Evolutionary conservation across 2,113 vertebrate species (phyloP).

Genomic region (Gadus chalcogrammus): DNA sequence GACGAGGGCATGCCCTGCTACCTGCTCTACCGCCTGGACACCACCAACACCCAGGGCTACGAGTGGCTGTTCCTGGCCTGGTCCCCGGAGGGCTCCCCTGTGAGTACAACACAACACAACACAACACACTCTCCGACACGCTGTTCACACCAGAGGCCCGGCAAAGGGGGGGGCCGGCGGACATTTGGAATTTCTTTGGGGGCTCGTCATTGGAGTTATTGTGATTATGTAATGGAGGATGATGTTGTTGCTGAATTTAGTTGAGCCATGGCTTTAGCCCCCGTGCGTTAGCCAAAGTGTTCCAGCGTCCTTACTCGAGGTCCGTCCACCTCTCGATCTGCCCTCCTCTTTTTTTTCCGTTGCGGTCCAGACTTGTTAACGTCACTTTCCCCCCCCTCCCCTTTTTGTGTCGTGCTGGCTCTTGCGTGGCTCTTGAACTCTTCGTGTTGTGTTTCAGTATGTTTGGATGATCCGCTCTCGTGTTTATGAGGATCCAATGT

Average conservation of each 20-base stretch:
- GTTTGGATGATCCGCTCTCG: too few species aligned
- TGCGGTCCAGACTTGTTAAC: too few species aligned
- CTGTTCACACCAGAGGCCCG: background rate
- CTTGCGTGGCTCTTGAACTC: too few species aligned
- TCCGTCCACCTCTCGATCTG: too few species aligned
- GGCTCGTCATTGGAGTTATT: background rate
- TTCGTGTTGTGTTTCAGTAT: too few species aligned
- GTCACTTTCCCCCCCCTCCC: too few species aligned
- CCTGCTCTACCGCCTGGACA: slow-evolving; percentile 85
- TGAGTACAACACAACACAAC: slow-evolving; percentile 58
- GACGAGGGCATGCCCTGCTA: slow-evolving; percentile 85
- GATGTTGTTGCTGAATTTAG: background rate
- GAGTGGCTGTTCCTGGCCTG: slow-evolving; percentile 89
- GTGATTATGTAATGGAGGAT: background rate
- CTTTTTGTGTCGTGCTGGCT: too few species aligned
- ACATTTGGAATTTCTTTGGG: background rate
- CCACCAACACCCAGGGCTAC: slow-evolving; percentile 85
- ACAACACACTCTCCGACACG: background rate
- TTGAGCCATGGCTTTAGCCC: background rate
- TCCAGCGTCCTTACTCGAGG: too few species aligned
- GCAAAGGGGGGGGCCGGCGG: too few species aligned
- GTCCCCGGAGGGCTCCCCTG: slow-evolving; percentile 86
- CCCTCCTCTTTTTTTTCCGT: too few species aligned
- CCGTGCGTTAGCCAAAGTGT: background rate
- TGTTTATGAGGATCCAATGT: too few species aligned